Evolutionary conservation across 2,888 invertebrate species (phyloP).

Genomic region (Protodeltote pygarga): DNA sequence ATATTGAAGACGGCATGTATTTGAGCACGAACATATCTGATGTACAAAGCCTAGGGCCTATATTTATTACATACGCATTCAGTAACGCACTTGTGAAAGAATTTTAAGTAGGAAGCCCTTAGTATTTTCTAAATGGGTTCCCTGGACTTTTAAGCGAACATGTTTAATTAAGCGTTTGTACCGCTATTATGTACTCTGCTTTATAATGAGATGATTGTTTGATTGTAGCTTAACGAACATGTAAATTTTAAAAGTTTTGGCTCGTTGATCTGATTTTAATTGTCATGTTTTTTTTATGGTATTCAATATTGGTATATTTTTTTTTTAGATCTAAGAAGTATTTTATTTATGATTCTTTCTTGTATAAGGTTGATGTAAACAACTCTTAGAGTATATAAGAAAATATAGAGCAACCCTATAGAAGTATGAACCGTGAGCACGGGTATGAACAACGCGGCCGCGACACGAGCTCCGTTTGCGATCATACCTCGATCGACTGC

Average conservation of each 20-base stretch:
- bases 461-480: too few species aligned
- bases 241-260: constrained; percentile 15
- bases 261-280: constrained; percentile 16
- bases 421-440: too few species aligned
- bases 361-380: too few species aligned
- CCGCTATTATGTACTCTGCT: constrained; percentile 22
- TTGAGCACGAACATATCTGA: too few species aligned
- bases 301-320: not conserved
- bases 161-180: constrained; percentile 38
- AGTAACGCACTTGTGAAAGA: constrained; percentile 30
- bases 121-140: constrained; percentile 35
- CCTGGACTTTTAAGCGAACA: constrained; percentile 29
- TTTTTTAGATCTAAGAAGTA: not conserved
- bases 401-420: too few species aligned
- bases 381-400: too few species aligned
- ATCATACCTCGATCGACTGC: too few species aligned
- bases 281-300: too few species aligned
- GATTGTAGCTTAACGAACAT: constrained; percentile 21
- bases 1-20: too few species aligned
- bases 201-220: constrained; percentile 38
- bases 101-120: constrained; percentile 27
- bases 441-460: too few species aligned
- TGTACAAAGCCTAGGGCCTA: constrained; percentile 7
- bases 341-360: too few species aligned
- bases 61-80: constrained; percentile 24